These are phyloP conservation scores for Botia almorhae DNA, from an alignment of 2,797 vertebrate species.

Conservation along the genomic window DNA sequence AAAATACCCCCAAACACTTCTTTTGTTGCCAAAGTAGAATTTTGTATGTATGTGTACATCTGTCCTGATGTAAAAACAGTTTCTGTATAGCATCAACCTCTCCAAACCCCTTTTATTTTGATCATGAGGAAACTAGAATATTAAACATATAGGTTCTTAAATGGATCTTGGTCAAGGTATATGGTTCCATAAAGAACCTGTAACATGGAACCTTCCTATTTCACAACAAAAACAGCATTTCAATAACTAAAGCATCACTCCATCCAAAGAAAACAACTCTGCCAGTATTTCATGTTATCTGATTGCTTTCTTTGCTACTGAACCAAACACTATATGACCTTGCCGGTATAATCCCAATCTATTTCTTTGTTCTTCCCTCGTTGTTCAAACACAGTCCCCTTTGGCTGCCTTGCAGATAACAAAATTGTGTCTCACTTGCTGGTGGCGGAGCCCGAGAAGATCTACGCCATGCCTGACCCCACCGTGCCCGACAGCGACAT, in stretches of 20 bases:
- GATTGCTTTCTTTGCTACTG: constrained; percentile 56
- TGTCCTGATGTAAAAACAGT: neutral
- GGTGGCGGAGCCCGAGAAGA: constrained; percentile 99
- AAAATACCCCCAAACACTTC: constrained; percentile 7
- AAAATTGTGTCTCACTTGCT: constrained; percentile 99
- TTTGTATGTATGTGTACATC: neutral
- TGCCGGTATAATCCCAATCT: constrained; percentile 78
- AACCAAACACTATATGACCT: constrained; percentile 60
- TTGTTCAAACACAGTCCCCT: constrained; percentile 85
- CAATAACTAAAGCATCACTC: neutral
- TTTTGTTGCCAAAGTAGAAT: no score
- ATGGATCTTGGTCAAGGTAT: neutral
- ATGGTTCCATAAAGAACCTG: neutral
- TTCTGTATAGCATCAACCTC: neutral
- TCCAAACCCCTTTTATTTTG: constrained; percentile 5
- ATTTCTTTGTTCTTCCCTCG: constrained; percentile 79
- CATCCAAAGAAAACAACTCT: constrained; percentile 27
- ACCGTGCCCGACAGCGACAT: constrained; percentile 98
- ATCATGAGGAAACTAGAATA: neutral
- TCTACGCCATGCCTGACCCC: constrained; percentile 99
- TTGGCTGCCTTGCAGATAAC: constrained; percentile 97
- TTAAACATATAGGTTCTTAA: no score
- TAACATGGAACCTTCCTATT: neutral
- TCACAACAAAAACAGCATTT: neutral
- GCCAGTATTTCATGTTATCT: constrained; percentile 51